Evolutionary conservation across 1,140 invertebrate genomes (phyloP), one percentile per base, ranked within the genome.

Genomic region (Eriocheir sinensis): DNA sequence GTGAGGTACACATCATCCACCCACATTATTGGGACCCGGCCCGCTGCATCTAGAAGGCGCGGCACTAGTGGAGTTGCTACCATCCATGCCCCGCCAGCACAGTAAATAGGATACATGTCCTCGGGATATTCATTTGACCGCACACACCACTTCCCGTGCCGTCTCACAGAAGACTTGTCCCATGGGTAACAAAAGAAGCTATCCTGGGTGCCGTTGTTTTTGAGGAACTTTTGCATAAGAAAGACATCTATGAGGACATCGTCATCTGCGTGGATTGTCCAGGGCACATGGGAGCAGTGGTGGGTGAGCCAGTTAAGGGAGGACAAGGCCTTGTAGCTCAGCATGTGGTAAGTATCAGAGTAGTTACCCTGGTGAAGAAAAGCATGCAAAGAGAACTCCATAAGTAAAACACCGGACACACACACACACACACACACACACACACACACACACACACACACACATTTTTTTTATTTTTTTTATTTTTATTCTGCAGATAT

Each of bases 1-100:
- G 93, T 94, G 44, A 94, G 6, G 60, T 94, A 94, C n/a, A 40
- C 93, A 32, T 94, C 93, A 21, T 94, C 93, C 32, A 94, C 93
- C 93, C 93, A 94, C 40, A 94, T 15, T 34, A 91, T 40, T 0
- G 79, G 93, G 12, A 72, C 93, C 8, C 3, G 6, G 3, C 0
- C 36, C 41, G 93, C 12, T 4, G 93, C 93, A 1, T 40, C 15
- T 4, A 94, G 44, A 21, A 94, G 80, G 3, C 12, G 48, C 27
- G 72, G 85, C 0, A 40, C 60, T 27, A 90, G 30, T 4, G 21
- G 2, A 0, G 93, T 94, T 6, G 40, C 38, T 17, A 94, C 15
- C 0, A 91, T 41, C 93, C 93, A 94, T 38, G 80, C 89, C 6
- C 79, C 93, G 0, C 93, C 93, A 17, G 32, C 41, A 32, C 93